Evolutionary conservation across 2,797 vertebrate species (phyloP).

Genomic region (Pyrocephalus nanus): DNA sequence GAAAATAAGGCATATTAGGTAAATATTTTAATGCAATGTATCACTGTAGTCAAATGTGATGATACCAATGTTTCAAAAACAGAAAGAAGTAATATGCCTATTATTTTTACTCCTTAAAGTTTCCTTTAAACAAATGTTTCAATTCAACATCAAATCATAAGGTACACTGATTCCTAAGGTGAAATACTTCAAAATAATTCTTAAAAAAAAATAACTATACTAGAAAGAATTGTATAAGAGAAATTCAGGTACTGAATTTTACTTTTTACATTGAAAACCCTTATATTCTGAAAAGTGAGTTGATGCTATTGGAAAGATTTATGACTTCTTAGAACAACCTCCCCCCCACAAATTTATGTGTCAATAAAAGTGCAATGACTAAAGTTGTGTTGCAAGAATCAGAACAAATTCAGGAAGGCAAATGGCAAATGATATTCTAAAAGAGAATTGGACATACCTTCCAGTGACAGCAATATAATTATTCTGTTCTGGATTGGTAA

Average conservation of each 20-base stretch:
- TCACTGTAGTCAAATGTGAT: not conserved
- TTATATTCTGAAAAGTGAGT: not conserved
- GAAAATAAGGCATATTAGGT: not conserved
- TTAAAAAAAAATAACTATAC: not conserved
- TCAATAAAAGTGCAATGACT: not conserved
- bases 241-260: not conserved
- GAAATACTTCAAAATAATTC: not conserved
- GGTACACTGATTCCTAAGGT: not conserved
- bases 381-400: not conserved
- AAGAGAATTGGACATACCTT: not conserved
- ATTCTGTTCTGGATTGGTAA: not conserved
- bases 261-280: not conserved
- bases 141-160: not conserved
- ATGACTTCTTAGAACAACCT: not conserved
- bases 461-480: not conserved
- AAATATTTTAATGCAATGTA: conserved; percentile 32
- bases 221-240: not conserved
- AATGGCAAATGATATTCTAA: not conserved
- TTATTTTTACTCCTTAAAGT: not conserved
- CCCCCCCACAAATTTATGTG: accelerated
- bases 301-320: not conserved
- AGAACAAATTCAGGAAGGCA: not conserved
- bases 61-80: not conserved
- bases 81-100: not conserved
- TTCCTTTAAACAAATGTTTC: not conserved